Evolutionary conservation across 1,140 invertebrate genomes (phyloP).

Genomic region (Diabrotica virgifera): DNA sequence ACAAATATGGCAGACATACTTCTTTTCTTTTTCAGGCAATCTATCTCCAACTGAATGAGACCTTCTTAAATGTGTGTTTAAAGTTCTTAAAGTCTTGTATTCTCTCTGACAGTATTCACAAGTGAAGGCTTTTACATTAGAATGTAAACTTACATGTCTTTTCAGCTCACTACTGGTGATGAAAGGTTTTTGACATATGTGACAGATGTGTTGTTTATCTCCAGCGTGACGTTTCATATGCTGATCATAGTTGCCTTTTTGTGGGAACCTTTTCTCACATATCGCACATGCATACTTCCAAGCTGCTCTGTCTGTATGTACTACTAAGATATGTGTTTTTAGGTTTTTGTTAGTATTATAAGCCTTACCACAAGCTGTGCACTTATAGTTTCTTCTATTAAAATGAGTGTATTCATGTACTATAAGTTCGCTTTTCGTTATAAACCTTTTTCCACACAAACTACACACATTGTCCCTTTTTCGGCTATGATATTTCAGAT

Average conservation of each 20-base stretch:
- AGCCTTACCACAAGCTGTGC: conserved; percentile 61
- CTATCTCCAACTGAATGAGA: conserved; percentile 34
- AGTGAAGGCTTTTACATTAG: conserved; percentile 30
- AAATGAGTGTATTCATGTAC: conserved; percentile 58
- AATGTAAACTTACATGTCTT: conserved; percentile 38
- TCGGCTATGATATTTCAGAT: conserved; percentile 36
- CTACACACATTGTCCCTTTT: conserved; percentile 46
- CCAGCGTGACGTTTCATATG: conserved; percentile 75
- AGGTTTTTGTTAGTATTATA: conserved; percentile 48
- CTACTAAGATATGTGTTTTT: conserved; percentile 34
- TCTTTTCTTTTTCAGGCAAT: conserved; percentile 28
- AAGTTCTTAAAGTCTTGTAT: conserved; percentile 33
- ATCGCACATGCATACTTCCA: conserved; percentile 38
- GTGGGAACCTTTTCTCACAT: conserved; percentile 35
- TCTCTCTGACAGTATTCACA: conserved; percentile 40
- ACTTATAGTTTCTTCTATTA: conserved; percentile 69
- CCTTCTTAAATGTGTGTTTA: conserved; percentile 35
- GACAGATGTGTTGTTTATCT: conserved; percentile 69
- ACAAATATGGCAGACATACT: conserved; percentile 37
- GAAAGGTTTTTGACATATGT: conserved; percentile 71
- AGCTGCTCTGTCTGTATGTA: conserved; percentile 35
- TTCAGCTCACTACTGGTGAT: conserved; percentile 33
- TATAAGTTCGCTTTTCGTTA: conserved; percentile 53
- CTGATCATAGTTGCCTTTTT: conserved; percentile 35
- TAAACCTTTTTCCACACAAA: conserved; percentile 59